Evolutionary conservation across 2,888 invertebrate genomes (phyloP), one percentile per base, ranked within the genome.

Genomic region (Hoplodrina ambigua): DNA sequence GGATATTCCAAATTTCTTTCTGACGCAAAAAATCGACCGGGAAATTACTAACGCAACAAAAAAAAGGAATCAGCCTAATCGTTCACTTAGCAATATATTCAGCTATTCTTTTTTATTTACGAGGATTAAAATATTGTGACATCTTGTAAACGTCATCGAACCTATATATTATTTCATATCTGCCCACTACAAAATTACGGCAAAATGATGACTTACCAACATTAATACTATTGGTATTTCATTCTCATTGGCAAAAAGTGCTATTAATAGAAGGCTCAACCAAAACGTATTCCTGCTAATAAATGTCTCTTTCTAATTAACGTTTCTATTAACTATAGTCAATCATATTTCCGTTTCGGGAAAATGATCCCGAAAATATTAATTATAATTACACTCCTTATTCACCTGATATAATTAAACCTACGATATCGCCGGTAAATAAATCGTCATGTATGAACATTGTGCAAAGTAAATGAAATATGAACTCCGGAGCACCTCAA

Each of bases 391-490:
- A 33, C 19, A 49, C n/a, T 13, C 49, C 4, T 49, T 33, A 55
- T 50, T 50, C n/a, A 64, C 10, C 20, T 25, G 49, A 19, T 11
- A 13, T 49, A 50, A 65, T 41, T 15, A 54, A 33, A 46, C 5
- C 46, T 46, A 49, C 37, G 20, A 17, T 17, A 49, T 46, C 30
- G 17, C 7, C 10, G 1, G n/a, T 19, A 20, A 30, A 49, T 49
- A 30, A 13, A 57, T 33, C 20, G n/a, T 13, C 19, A 25, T 0
- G 17, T n/a, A 46, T n/a, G 7, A 55, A 60, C 19, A 30, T 20
- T 52, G 15, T n/a, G n/a, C 11, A 65, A 25, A 49, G 11, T 65
- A 50, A 68, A 75, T 53, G 33, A 50, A 19, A 54, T 50, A 75
- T 8, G 17, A 55, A 55, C 30, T 55, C 41, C 37, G 19, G 53